Conservation (phyloP, 1,140 invertebrate genomes). For the Adelges cooleyi region DNA sequence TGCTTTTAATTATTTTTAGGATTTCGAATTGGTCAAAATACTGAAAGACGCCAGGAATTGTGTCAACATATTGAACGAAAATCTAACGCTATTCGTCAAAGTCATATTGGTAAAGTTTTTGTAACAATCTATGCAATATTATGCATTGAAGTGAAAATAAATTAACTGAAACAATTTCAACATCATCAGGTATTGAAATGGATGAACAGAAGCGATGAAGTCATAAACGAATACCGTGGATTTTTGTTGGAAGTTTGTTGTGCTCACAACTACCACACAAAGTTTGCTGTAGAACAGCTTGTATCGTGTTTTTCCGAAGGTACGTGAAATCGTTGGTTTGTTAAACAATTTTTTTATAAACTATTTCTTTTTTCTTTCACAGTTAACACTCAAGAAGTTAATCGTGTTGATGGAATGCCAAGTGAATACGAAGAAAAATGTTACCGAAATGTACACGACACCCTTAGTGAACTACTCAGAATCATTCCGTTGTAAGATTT, state of each 20-base stretch:
- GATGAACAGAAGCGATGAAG: slow-evolving; percentile 41
- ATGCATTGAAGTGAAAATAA: too few relatives aligned
- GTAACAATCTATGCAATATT: too few relatives aligned
- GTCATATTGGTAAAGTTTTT: slow-evolving; percentile 40
- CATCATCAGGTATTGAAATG: slow-evolving; percentile 49
- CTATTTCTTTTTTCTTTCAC: too few relatives aligned
- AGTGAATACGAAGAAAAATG: slow-evolving; percentile 39
- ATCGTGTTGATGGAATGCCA: slow-evolving; percentile 40
- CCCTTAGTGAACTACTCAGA: slow-evolving; percentile 44
- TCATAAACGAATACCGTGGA: slow-evolving; percentile 44
- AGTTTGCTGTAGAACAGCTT: slow-evolving; percentile 46
- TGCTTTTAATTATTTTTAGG: too few relatives aligned
- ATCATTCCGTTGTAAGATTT: slow-evolving; percentile 55
- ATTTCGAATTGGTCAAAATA: slow-evolving; percentile 45
- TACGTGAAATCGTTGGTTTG: too few relatives aligned
- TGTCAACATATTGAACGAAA: slow-evolving; percentile 44
- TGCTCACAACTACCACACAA: slow-evolving; percentile 49
- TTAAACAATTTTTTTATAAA: too few relatives aligned
- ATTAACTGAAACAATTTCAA: too few relatives aligned
- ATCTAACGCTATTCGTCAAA: slow-evolving; percentile 48
- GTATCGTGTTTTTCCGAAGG: slow-evolving; percentile 45
- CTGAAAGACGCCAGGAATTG: slow-evolving; percentile 45
- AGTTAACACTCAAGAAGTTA: slow-evolving; percentile 13
- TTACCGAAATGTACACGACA: slow-evolving; percentile 45
- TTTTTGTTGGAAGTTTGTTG: slow-evolving; percentile 52